These are phyloP conservation scores for Mungos mungo DNA, from an alignment of 2,113 vertebrate species.

Conservation along the genomic window DNA sequence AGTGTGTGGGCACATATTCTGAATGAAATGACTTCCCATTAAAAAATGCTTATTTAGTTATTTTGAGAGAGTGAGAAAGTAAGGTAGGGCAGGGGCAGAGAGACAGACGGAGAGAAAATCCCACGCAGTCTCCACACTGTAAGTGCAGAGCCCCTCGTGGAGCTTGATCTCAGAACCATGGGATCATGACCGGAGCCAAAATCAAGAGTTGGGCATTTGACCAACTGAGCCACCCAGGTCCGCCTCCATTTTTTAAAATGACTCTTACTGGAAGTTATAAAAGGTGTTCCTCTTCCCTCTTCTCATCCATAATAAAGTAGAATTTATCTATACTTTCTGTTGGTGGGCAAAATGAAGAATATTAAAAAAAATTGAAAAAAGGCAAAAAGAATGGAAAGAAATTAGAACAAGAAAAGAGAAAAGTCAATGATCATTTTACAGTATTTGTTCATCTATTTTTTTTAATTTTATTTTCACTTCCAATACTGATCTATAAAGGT, in stretches of 20 bases:
- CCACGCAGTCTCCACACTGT: no score
- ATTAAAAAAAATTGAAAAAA: not conserved
- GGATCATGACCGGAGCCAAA: no score
- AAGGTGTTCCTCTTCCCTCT: not conserved
- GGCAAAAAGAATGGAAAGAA: not conserved
- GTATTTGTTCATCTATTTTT: not conserved
- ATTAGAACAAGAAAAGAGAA: not conserved
- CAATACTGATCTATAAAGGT: not conserved
- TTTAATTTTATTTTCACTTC: not conserved
- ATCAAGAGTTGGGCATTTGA: no score
- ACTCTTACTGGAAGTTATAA: not conserved
- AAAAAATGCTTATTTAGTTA: no score
- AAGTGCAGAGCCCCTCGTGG: no score
- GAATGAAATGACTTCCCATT: not conserved
- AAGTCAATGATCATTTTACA: not conserved
- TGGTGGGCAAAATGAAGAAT: not conserved
- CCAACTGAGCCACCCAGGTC: no score
- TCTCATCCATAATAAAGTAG: not conserved
- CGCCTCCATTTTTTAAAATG: not conserved
- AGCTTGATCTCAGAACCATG: not conserved
- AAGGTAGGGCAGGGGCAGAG: no score
- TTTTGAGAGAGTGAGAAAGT: no score
- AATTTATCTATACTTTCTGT: not conserved
- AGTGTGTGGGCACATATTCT: not conserved
- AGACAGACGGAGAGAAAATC: no score